Evolutionary conservation across 2,888 invertebrate species (phyloP).

Genomic region (Tuta absoluta): DNA sequence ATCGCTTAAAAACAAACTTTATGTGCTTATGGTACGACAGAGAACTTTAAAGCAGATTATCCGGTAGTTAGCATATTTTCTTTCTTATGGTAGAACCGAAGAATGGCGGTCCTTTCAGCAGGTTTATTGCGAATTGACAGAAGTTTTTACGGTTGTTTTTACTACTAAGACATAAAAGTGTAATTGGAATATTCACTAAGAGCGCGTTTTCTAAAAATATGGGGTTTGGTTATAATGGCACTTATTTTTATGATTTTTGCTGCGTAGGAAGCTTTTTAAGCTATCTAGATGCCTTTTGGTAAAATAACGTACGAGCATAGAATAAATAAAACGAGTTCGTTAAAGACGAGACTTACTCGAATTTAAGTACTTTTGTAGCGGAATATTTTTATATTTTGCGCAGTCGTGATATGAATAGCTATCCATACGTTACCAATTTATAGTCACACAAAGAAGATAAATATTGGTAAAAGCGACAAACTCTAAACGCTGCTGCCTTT

Average conservation of each 20-base stretch:
- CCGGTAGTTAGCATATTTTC: conserved; percentile 37
- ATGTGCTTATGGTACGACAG: neutral
- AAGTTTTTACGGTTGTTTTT: conserved; percentile 61
- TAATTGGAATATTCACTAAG: conserved; percentile 48
- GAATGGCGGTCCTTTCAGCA: conserved; percentile 54
- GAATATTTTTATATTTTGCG: too few relatives aligned
- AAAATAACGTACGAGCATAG: too few relatives aligned
- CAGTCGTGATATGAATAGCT: too few relatives aligned
- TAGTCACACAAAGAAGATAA: too few relatives aligned
- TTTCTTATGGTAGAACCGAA: conserved; percentile 52
- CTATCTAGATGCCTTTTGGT: too few relatives aligned
- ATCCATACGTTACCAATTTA: too few relatives aligned
- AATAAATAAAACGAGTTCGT: too few relatives aligned
- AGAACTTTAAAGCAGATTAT: conserved; percentile 8
- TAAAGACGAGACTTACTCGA: too few relatives aligned
- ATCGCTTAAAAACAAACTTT: too few relatives aligned
- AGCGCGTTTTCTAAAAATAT: conserved; percentile 31
- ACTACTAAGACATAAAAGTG: conserved; percentile 52
- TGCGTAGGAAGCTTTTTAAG: neutral
- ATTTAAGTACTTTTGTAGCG: too few relatives aligned
- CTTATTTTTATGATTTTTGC: conserved; percentile 10
- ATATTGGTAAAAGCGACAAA: too few relatives aligned
- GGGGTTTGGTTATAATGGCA: conserved; percentile 16
- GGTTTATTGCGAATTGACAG: conserved; percentile 61
- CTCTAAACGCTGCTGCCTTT: too few relatives aligned